These are phyloP conservation scores for Andrena flavipes DNA, from an alignment of 2,888 invertebrate genomes.

Conservation along the genomic window DNA sequence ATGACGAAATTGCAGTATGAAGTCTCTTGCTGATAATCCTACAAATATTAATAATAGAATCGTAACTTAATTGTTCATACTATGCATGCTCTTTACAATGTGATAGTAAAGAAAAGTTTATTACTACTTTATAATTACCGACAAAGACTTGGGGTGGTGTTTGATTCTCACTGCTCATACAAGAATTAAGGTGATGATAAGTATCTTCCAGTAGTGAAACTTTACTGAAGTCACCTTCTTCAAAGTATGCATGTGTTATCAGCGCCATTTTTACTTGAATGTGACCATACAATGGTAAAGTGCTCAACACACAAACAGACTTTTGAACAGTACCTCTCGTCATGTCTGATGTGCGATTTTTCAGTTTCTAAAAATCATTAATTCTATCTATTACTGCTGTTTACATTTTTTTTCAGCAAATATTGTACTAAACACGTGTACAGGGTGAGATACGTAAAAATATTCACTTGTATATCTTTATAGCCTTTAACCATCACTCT, in stretches of 20 bases:
- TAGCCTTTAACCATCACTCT: too few species aligned
- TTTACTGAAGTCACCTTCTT: constrained; percentile 96
- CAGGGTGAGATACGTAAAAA: too few species aligned
- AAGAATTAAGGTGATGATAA: constrained; percentile 95
- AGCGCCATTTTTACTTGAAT: constrained; percentile 97
- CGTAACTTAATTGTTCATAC: neutral
- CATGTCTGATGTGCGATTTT: constrained; percentile 96
- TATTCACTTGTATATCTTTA: too few species aligned
- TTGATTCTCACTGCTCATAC: constrained; percentile 88
- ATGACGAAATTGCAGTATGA: constrained; percentile 94
- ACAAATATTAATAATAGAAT: constrained; percentile 75
- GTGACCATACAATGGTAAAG: constrained; percentile 96
- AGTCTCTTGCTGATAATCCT: constrained; percentile 93
- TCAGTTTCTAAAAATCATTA: constrained; percentile 89
- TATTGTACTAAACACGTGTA: neutral
- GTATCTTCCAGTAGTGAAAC: constrained; percentile 95
- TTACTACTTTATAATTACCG: constrained; percentile 85
- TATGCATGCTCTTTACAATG: neutral
- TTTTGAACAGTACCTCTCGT: constrained; percentile 99
- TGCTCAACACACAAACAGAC: constrained; percentile 97
- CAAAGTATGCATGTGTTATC: constrained; percentile 98
- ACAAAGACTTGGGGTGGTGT: constrained; percentile 89
- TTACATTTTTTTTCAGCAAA: neutral
- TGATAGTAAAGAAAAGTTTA: neutral
- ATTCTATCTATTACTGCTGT: neutral